Base-by-base conservation (phyloP, 2,113 vertebrate species). In the Rhynchopsitta pachyrhyncha region DNA sequence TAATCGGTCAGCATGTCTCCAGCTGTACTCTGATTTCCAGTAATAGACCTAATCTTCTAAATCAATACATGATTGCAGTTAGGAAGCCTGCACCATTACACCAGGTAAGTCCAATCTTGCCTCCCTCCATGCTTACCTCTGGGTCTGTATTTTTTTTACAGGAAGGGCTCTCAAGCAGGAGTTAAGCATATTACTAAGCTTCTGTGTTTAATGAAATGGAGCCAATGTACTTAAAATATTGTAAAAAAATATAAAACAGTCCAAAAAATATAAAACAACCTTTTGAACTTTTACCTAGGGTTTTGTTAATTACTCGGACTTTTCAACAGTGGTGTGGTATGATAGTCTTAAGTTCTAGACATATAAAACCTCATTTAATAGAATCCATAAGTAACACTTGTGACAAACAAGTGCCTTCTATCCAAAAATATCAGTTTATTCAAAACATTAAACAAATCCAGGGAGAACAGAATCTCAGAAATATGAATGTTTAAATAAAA, bases 11-110 rank as follows among this genome's bases (percentile, higher is more conserved):
- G 83, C 69, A 5, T 33, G 37, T 86, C 71, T 92, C 71, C 77
- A 92, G 83, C 42, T 93, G 75, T 87, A 91, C 67, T 76, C 78
- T 35, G 39, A 88, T 92, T 94, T 88, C 44, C 86, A 86, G 90
- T 88, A 95, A 93, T 14, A 86, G 76, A 92, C 41, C 73, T 88
- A 75, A 92, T 95, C 62, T 89, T 94, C 83, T 68, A 76, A 85
- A 88, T 83, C 71, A 83, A 31, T 82, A 84, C 0, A 1, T 64
- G 85, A 96, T 50, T 88, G 42, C 68, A 88, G 28, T 66, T 67
- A 46, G 66, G 60, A 69, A 2, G 4, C 44, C 47, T 60, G 44
- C 42, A 66, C 50, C 66, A 55, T 90, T 76, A 78, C 31, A 63
- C 37, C 67, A 93, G 71, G 46, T 80, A 88, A 81, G 49, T 76